Base-by-base conservation (phyloP, 2,113 vertebrate species). In the Nanorana parkeri region DNA sequence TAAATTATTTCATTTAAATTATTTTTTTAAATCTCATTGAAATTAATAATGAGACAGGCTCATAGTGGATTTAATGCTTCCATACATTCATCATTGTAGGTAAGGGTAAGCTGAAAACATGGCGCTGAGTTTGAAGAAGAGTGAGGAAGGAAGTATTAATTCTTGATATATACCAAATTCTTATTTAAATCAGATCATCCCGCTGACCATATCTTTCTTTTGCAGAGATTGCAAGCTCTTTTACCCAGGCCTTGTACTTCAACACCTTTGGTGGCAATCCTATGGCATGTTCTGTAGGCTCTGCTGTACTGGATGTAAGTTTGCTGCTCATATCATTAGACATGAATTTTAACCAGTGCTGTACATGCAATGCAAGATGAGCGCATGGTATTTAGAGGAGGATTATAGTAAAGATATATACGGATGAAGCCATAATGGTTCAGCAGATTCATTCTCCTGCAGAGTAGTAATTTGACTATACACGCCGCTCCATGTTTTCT, bases 201-300 rank as follows among this genome's bases (percentile, higher is more conserved):
- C 41, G 13, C 11, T 47, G 41, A 47, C 41, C 41, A 47, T 21
- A 20, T 36, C 24, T 85, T 88, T 78, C 77, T 73, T 54, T 85
- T 83, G 60, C 68, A 99, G 97, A 99, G 87, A 96, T 99, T 77
- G 94, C 96, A 13, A 87, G 82, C 23, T 90, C 94, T 6, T 93
- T 99, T 85, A 84, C 85, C 24, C 89, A 93, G 60, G 85, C 79
- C 3, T 0, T 92, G 32, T 94, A 96, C 61, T 95, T 97, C 88
- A 99, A 95, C 86, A 98, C 97, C 0, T 99, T 96, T 65, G 96
- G 95, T 83, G 98, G 98, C 84, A 97, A 85, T 78, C 94, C 97
- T 21, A 0, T 99, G 85, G 96, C 95, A 66, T 97, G 96, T 16
- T 85, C 87, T 0, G 81, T 93, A 36, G 97, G 91, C 73, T 94